These are phyloP conservation scores for Bradypodion ventrale DNA, from an alignment of 2,797 vertebrate species.

Conservation along the genomic window DNA sequence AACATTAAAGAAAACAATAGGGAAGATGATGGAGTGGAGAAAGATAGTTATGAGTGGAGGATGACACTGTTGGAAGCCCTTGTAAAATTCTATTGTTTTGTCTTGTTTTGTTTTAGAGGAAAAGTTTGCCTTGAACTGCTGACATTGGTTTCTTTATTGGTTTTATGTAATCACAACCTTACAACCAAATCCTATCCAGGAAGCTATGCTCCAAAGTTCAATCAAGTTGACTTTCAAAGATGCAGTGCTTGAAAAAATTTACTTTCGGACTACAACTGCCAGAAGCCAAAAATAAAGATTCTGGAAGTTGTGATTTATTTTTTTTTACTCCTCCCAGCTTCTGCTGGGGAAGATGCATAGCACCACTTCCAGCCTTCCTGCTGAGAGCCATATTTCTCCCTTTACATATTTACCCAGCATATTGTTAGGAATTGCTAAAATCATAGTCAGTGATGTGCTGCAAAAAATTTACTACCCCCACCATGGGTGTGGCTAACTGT, in stretches of 20 bases:
- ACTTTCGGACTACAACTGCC: too few species aligned
- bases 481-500: too few species aligned
- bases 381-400: background rate
- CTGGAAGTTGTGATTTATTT: too few species aligned
- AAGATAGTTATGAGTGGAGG: background rate
- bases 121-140: background rate
- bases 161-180: background rate
- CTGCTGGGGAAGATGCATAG: background rate
- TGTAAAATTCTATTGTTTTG: background rate
- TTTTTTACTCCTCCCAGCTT: too few species aligned
- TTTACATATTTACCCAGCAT: background rate
- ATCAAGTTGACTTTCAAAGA: background rate
- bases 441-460: too few species aligned
- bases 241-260: too few species aligned
- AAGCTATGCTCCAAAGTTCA: background rate
- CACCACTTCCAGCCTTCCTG: rapidly evolving
- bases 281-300: too few species aligned
- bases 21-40: too few species aligned
- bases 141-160: background rate
- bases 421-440: background rate
- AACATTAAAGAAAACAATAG: background rate
- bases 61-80: background rate
- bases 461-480: too few species aligned
- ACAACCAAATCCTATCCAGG: background rate
- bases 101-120: background rate